Conservation (phyloP, 2,888 invertebrate genomes). For the Pristionchus mayeri region DNA sequence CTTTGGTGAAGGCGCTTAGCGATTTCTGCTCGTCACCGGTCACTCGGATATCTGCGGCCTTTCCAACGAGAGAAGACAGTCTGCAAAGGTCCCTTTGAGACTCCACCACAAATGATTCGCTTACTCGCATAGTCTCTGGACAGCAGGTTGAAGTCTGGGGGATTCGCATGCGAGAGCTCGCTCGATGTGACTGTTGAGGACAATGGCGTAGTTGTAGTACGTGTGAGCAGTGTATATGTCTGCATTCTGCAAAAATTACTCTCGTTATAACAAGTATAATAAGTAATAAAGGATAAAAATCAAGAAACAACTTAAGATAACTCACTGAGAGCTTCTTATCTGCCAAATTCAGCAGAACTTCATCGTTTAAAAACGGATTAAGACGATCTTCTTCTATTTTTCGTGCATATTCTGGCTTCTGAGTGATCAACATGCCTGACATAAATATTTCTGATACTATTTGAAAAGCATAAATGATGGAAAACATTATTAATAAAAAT, state of each 20-base stretch:
- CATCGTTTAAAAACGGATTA: conserved; percentile 37
- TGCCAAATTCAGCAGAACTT: conserved; percentile 35
- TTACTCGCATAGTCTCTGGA: conserved; percentile 45
- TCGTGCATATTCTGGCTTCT: conserved; percentile 28
- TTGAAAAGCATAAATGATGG: no score
- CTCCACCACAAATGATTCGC: not conserved
- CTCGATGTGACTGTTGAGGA: conserved; percentile 39
- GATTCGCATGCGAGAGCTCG: conserved; percentile 34
- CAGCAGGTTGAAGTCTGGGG: conserved; percentile 32
- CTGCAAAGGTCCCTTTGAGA: not conserved
- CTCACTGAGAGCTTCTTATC: conserved; percentile 46
- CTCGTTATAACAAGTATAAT: not conserved
- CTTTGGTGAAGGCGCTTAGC: conserved; percentile 35
- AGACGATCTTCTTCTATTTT: conserved; percentile 35
- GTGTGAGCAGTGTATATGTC: conserved; percentile 16
- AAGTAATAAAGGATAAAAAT: not conserved
- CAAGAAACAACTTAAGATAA: not conserved
- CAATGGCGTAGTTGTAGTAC: conserved; percentile 42
- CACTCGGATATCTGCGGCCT: conserved; percentile 5
- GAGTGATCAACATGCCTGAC: conserved; percentile 28
- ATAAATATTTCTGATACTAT: no score
- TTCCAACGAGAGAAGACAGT: conserved; percentile 39
- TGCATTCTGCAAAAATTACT: not conserved
- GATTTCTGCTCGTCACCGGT: conserved; percentile 14
- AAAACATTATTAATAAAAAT: not conserved